phyloP scores from a whole-genome alignment of 2,888 invertebrate species.

The Oxystoma pomonae region DNA sequence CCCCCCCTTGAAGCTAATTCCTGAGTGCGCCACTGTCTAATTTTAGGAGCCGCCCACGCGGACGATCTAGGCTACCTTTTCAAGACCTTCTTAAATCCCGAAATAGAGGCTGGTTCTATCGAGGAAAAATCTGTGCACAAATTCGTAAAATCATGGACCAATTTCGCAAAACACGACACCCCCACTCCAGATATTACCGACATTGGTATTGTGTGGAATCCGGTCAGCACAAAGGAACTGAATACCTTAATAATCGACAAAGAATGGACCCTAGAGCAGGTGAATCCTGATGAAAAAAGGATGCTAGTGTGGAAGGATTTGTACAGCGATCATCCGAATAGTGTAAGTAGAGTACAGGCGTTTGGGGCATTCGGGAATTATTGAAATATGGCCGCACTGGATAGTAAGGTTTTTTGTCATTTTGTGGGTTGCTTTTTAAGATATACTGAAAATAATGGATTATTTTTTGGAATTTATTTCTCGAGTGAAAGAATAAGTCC shows the following conservation, averaged over 20 bases:
- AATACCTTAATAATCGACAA: slow-evolving; percentile 32
- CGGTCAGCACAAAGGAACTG: slow-evolving; percentile 19
- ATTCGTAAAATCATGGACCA: slow-evolving; percentile 35
- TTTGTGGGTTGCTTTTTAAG: too few relatives aligned
- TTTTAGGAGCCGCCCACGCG: slow-evolving; percentile 29
- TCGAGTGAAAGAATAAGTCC: too few relatives aligned
- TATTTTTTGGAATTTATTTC: too few relatives aligned
- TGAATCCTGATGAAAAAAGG: slow-evolving; percentile 28
- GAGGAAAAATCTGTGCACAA: slow-evolving; percentile 27
- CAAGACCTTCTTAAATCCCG: slow-evolving; percentile 21
- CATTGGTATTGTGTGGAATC: slow-evolving; percentile 25
- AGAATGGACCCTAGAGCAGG: slow-evolving; percentile 17
- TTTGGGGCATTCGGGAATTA: too few relatives aligned
- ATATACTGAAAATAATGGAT: too few relatives aligned
- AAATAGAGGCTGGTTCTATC: slow-evolving; percentile 17
- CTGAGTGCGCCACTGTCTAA: too few relatives aligned
- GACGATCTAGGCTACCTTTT: slow-evolving; percentile 32
- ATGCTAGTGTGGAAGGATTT: slow-evolving; percentile 31
- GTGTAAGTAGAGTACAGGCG: too few relatives aligned
- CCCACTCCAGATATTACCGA: slow-evolving; percentile 25
- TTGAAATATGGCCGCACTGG: too few relatives aligned
- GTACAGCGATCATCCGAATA: slow-evolving; percentile 10
- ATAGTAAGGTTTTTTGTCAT: too few relatives aligned
- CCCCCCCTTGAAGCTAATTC: too few relatives aligned
- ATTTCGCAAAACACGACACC: slow-evolving; percentile 35